Evolutionary conservation across 2,888 invertebrate species (phyloP), one percentile per base, ranked within the genome.

Genomic region (Drosophila birchii): DNA sequence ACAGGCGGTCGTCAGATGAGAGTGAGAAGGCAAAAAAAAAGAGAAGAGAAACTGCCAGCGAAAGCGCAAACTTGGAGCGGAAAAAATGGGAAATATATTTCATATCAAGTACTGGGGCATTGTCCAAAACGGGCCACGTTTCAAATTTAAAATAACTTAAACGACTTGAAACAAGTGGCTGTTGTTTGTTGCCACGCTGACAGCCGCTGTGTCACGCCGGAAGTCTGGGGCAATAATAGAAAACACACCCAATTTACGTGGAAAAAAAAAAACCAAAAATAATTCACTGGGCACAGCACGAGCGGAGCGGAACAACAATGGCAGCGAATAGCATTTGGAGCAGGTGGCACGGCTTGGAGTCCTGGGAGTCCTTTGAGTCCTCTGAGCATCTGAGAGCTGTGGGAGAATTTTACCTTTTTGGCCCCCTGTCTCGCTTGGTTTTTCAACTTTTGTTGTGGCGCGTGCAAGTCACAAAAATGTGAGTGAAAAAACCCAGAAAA

Each of bases 201-300:
- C 82, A 81, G 82, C 60, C 47, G 79, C 79, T 78, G 80, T 70
- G 79, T 86, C 82, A 88, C 63, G 83, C 86, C 83, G 86, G 83
- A 83, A 88, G 86, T 86, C 83, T 74, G 80, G 78, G 86, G 88
- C 88, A 88, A 83, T 88, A 83, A 83, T 88, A 83, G 86, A 86
- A 83, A 84, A 79, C 88, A 88, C 88, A 86, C 84, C 88, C 81
- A 84, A 84, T 88, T 88, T 84, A 73, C 72, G 69, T 79, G 67
- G 76, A 47, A 18, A 56, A 34, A 45, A 57, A 18, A 56, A 29
- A 29, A 18, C 29, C n/a, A 47, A 47, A 62, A 84, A 88, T 80
- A 84, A 86, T 88, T 84, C 79, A 83, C 77, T 83, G 83, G 68
- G 69, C 74, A 45, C 62, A 68, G 68, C 75, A 71, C 56, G 56